Conservation (phyloP, 1,140 invertebrate species). For the Thaumatotibia leucotreta region DNA sequence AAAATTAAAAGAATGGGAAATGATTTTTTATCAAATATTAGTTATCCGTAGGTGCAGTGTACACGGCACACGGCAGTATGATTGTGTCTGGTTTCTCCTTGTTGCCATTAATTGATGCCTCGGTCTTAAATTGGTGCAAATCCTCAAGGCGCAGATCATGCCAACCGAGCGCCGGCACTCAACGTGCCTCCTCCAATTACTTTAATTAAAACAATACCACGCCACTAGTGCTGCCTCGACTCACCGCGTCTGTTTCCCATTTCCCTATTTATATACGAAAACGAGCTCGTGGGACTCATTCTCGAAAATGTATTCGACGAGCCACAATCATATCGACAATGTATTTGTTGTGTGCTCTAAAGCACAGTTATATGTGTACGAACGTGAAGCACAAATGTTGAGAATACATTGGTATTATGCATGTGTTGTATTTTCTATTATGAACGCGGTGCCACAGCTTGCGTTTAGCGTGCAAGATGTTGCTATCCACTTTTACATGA, state of each 20-base stretch:
- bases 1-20: no score
- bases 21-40: neutral
- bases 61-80: constrained; percentile 22
- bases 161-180: constrained; percentile 64
- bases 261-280: constrained; percentile 76
- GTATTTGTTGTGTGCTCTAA: neutral
- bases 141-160: constrained; percentile 75
- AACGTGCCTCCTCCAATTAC: constrained; percentile 72
- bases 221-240: constrained; percentile 69
- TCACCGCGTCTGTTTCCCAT: constrained; percentile 72
- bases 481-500: constrained; percentile 49
- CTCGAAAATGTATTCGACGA: neutral
- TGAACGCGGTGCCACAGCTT: constrained; percentile 23
- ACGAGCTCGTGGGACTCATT: constrained; percentile 46
- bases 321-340: neutral
- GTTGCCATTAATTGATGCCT: constrained; percentile 63
- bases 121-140: constrained; percentile 73
- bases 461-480: constrained; percentile 69
- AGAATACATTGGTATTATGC: neutral
- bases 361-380: neutral
- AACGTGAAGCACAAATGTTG: neutral
- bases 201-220: constrained; percentile 76
- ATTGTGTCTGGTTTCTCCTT: constrained; percentile 39
- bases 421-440: neutral
- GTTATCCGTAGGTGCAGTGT: neutral